Conservation (phyloP, 2,888 invertebrate species). For the Drosophila pseudotalamancana region DNA sequence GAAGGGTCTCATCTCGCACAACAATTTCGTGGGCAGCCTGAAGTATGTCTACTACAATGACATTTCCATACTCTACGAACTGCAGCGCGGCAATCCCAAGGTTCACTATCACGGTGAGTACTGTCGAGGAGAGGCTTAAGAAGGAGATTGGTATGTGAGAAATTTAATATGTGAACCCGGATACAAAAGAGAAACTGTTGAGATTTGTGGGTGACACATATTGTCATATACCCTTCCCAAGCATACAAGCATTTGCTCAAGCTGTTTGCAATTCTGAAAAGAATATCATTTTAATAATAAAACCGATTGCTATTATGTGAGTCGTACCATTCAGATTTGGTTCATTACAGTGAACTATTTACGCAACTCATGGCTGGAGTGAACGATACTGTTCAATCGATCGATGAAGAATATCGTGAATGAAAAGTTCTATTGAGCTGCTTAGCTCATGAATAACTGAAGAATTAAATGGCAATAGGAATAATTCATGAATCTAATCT, state of each 20-base stretch:
- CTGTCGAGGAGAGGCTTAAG: not conserved
- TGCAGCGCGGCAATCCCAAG: conserved; percentile 93
- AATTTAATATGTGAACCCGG: not conserved
- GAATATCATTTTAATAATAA: too few relatives aligned
- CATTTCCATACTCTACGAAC: conserved; percentile 94
- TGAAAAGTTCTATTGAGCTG: too few relatives aligned
- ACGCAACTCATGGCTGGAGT: too few relatives aligned
- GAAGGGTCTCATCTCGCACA: conserved; percentile 91
- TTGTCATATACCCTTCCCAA: conserved; percentile 4
- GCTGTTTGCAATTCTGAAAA: not conserved
- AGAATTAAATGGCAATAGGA: too few relatives aligned
- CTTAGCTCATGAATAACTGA: too few relatives aligned
- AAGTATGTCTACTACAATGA: conserved; percentile 97
- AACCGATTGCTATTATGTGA: too few relatives aligned
- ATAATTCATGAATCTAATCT: too few relatives aligned
- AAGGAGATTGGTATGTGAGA: not conserved
- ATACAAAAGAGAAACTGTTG: conserved; percentile 1
- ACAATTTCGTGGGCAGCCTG: conserved; percentile 94
- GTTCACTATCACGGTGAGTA: conserved; percentile 89
- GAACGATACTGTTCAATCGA: too few relatives aligned
- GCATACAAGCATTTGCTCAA: not conserved
- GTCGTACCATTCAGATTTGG: too few relatives aligned
- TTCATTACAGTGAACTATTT: too few relatives aligned
- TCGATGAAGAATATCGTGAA: too few relatives aligned
- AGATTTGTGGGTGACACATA: conserved; percentile 21